Conservation (phyloP, 2,113 vertebrate species). For the Ailuropoda melanoleuca region DNA sequence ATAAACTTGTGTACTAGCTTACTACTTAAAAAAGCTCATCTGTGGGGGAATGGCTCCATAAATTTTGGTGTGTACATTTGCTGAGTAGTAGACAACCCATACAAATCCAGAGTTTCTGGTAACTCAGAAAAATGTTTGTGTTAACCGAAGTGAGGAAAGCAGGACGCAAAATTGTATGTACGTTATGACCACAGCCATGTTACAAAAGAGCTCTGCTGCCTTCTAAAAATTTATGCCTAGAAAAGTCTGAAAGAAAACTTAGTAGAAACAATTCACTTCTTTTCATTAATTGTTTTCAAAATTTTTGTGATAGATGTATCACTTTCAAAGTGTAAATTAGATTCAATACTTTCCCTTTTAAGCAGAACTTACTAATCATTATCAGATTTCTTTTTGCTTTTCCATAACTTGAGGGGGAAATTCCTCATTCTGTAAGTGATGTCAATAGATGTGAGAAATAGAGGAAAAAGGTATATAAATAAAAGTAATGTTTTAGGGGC, state of each 20-base stretch:
- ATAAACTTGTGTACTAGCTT: neutral
- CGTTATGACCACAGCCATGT: neutral
- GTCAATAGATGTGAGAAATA: neutral
- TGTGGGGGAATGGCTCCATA: neutral
- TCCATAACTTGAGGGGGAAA: neutral
- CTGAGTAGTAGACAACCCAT: neutral
- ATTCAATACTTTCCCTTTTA: neutral
- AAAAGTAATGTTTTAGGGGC: neutral
- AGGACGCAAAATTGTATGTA: neutral
- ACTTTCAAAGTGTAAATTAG: neutral
- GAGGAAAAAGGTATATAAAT: neutral
- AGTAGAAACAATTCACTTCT: neutral
- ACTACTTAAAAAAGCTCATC: neutral
- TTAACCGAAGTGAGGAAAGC: neutral
- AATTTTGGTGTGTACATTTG: neutral
- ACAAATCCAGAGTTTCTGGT: neutral
- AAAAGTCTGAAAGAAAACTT: neutral
- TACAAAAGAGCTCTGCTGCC: neutral
- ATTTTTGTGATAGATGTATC: neutral
- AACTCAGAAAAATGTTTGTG: neutral
- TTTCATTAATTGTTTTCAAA: neutral
- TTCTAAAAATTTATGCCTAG: neutral
- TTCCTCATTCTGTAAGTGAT: neutral
- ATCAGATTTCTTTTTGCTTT: neutral
- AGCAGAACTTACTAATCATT: neutral